Base-by-base conservation (phyloP, 1,140 invertebrate species). In the Drosophila insularis region DNA sequence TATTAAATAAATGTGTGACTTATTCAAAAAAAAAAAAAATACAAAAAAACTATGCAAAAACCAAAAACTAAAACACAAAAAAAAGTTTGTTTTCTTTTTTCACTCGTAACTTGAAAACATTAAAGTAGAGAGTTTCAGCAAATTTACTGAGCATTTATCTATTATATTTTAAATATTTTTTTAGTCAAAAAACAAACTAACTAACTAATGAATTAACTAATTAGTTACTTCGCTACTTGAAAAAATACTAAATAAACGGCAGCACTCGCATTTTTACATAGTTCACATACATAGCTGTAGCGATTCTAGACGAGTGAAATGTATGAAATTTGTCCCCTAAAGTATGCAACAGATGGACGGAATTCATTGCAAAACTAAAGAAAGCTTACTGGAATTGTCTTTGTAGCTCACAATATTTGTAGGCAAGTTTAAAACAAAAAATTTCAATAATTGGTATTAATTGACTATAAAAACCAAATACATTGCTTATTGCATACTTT, bases 211-310 rank as follows among this genome's bases (percentile, higher is more conserved):
- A 21, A n/a, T 1, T 21, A 6, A 62, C 21, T 43, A 64, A 2
- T 56, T 35, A 70, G 27, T 37, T n/a, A 35, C n/a, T 27, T 27
- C 4, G 5, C 23, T 23, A 23, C 1, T 23, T 23, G 2, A 1
- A 23, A 23, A 23, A 23, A 23, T 27, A 27, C 23, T 43, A n/a
- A 35, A 68, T 27, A 65, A 87, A 86, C 81, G 75, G 79, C 82
- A 87, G 82, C 82, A 87, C 82, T 87, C 82, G 82, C 82, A 87
- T 87, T 81, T 81, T 71, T 35, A 74, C 63, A 50, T 27, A 27
- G 27, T 27, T 27, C 13, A 65, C 37, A 46, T 46, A 71, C n/a
- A 46, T 5, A 61, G 27, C 27, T 0, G 4, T 27, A 5, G 27
- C 27, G 27, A 5, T 27, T 27, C 27, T 27, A 27, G 5, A 6